Evolutionary conservation across 2,888 invertebrate species (phyloP).

Genomic region (Xestia c-nigrum): DNA sequence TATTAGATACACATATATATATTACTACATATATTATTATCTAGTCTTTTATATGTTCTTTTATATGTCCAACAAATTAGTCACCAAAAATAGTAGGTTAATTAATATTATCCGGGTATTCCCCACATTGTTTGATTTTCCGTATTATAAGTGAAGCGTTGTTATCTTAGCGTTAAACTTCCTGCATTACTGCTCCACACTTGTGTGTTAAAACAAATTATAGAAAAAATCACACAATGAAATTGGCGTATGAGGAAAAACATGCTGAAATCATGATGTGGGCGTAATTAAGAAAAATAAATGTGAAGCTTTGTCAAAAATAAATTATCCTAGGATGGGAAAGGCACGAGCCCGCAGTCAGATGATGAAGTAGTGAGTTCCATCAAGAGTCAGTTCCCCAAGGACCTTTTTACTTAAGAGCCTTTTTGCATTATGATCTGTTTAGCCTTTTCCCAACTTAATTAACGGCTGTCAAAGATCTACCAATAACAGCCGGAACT

Average conservation of each 20-base stretch:
- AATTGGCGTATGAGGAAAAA: conserved; percentile 28
- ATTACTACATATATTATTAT: no score
- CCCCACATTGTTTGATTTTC: conserved; percentile 47
- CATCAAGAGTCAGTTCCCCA: neutral
- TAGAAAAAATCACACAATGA: neutral
- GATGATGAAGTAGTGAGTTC: neutral
- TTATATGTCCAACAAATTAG: conserved; percentile 7
- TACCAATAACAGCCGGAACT: neutral
- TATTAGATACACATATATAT: neutral
- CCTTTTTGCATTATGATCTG: neutral
- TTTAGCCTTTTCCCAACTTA: no score
- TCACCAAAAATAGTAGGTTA: conserved; percentile 19
- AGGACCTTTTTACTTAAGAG: no score
- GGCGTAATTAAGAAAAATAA: neutral
- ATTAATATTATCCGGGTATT: conserved; percentile 31
- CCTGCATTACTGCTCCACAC: conserved; percentile 14
- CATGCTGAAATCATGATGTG: neutral
- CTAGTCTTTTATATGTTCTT: neutral
- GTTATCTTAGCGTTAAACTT: conserved; percentile 31
- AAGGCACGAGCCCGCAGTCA: neutral
- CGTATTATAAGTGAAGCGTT: conserved; percentile 24
- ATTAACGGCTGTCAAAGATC: neutral
- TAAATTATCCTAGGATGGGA: neutral
- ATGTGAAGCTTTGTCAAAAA: neutral
- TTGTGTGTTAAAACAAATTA: conserved; percentile 24